A percentile compares a stretch with the other conserved stretches of the same genome.
phyloP scores from a whole-genome alignment of 1,140 invertebrate species.

The Drosophila dunni region DNA sequence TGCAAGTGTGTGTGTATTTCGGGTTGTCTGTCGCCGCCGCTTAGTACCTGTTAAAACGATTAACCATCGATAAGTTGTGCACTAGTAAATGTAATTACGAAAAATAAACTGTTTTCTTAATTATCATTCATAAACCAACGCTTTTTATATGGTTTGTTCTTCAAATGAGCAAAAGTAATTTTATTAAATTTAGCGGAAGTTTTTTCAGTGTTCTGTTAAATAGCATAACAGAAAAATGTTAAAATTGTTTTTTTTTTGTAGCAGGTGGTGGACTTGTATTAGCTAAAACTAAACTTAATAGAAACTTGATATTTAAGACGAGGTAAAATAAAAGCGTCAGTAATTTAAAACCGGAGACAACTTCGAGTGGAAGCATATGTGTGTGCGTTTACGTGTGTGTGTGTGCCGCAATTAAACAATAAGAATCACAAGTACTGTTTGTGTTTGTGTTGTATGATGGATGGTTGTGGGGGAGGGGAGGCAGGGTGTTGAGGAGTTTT shows the following conservation, averaged over 20 bases:
- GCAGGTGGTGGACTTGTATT: slow-evolving; percentile 35
- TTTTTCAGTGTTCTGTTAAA: slow-evolving; percentile 2
- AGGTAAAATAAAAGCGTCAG: slow-evolving; percentile 70
- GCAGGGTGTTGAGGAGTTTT: slow-evolving; percentile 21
- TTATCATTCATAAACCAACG: too few species aligned
- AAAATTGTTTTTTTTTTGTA: background rate
- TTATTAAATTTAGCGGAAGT: background rate
- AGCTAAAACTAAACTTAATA: slow-evolving; percentile 19
- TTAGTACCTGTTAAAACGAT: slow-evolving; percentile 9
- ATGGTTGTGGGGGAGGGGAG: background rate
- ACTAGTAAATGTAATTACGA: too few species aligned
- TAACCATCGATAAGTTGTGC: slow-evolving; percentile 23
- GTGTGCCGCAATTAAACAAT: slow-evolving; percentile 70
- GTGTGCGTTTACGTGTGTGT: slow-evolving; percentile 33
- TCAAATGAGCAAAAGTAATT: background rate
- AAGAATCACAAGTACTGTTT: slow-evolving; percentile 47
- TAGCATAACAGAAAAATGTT: slow-evolving; percentile 7
- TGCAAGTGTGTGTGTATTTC: slow-evolving; percentile 15
- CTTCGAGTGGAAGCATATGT: slow-evolving; percentile 9
- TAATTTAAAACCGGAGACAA: slow-evolving; percentile 66
- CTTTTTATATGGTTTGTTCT: background rate
- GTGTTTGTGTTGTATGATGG: slow-evolving; percentile 4
- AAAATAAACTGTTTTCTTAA: too few species aligned
- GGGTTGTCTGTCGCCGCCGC: slow-evolving; percentile 25
- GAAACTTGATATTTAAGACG: slow-evolving; percentile 69